phyloP scores from a whole-genome alignment of 2,888 invertebrate genomes.

The Rotaria sp. region DNA sequence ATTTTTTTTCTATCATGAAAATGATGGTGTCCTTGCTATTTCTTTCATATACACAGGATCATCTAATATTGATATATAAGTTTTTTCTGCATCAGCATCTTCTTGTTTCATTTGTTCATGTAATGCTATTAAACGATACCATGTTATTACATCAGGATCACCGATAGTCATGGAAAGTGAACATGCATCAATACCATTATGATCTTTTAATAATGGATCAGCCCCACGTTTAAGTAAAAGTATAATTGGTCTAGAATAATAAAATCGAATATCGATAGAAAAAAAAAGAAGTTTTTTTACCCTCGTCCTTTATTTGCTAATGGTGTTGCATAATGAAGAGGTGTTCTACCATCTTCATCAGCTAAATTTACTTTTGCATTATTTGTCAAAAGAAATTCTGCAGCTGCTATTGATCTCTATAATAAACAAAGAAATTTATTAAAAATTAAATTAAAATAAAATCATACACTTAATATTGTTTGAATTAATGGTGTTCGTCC shows the following conservation, averaged over 20 bases:
- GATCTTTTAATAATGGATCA: slow-evolving; percentile 73
- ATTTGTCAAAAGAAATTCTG: slow-evolving; percentile 84
- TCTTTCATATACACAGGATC: slow-evolving; percentile 30
- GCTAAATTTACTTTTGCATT: slow-evolving; percentile 79
- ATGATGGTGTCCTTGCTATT: background rate
- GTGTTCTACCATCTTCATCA: slow-evolving; percentile 75
- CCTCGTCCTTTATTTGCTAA: slow-evolving; percentile 40
- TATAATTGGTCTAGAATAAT: slow-evolving; percentile 70
- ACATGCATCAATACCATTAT: slow-evolving; percentile 68
- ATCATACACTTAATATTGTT: slow-evolving; percentile 73
- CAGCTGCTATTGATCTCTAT: slow-evolving; percentile 86
- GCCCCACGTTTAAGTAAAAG: slow-evolving; percentile 79
- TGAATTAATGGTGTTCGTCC: slow-evolving; percentile 71
- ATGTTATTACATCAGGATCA: slow-evolving; percentile 26
- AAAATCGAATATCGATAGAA: background rate
- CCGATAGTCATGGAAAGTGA: background rate
- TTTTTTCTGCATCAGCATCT: slow-evolving; percentile 13
- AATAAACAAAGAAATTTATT: slow-evolving; percentile 40
- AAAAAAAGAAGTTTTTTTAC: slow-evolving; percentile 27
- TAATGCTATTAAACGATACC: slow-evolving; percentile 27
- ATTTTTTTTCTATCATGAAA: background rate
- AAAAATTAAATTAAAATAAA: background rate
- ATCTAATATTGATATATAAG: slow-evolving; percentile 17
- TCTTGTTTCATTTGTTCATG: slow-evolving; percentile 21
- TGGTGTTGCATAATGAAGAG: slow-evolving; percentile 86